phyloP scores from a whole-genome alignment of 2,888 invertebrate genomes.

The Muschampia plurimacula region DNA sequence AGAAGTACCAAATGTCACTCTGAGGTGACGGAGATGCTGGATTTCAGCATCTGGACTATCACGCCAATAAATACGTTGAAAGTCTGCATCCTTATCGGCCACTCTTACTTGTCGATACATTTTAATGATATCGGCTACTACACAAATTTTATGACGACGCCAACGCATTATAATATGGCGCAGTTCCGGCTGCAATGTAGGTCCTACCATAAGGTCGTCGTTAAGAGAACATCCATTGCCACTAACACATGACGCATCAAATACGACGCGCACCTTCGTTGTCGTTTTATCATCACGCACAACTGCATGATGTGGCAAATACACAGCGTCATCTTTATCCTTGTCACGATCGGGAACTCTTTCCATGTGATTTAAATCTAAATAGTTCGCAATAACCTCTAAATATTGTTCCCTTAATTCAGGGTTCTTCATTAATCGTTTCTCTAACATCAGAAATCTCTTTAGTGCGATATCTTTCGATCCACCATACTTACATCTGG shows the following conservation, averaged over 20 bases:
- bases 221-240: constrained; percentile 46
- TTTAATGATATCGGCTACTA: constrained; percentile 16
- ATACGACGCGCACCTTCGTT: constrained; percentile 39
- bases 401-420: constrained; percentile 1
- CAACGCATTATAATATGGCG: constrained; percentile 44
- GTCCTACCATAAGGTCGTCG: constrained; percentile 42
- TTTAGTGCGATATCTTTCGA: constrained; percentile 36
- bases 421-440: constrained; percentile 25
- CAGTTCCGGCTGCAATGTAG: constrained; percentile 43
- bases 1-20: constrained; percentile 38
- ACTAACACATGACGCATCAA: constrained; percentile 23
- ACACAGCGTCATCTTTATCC: constrained; percentile 25
- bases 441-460: constrained; percentile 31
- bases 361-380: neutral
- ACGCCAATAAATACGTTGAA: constrained; percentile 16
- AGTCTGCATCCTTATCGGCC: neutral
- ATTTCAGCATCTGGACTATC: constrained; percentile 14
- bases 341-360: neutral
- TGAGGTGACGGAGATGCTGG: constrained; percentile 1
- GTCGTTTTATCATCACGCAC: constrained; percentile 38
- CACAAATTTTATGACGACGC: constrained; percentile 12
- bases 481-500: constrained; percentile 25
- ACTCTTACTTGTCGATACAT: constrained; percentile 16
- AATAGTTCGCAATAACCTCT: constrained; percentile 16
- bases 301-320: constrained; percentile 41